These are phyloP conservation scores for Cynaeus angustus DNA, from an alignment of 2,888 invertebrate species.

Conservation along the genomic window DNA sequence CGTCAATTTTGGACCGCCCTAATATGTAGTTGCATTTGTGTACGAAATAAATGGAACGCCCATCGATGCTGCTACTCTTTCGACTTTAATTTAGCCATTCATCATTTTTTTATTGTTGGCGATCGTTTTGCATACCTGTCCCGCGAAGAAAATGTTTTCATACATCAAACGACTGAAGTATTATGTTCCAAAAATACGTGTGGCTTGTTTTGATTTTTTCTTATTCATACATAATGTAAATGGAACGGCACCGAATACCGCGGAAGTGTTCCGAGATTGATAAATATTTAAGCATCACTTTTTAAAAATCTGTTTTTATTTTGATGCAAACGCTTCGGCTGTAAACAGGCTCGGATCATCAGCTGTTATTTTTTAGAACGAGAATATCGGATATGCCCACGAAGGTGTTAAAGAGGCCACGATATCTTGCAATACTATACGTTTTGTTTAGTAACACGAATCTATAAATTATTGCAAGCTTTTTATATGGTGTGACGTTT, in stretches of 20 bases:
- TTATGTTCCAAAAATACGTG: neutral
- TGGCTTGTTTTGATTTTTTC: neutral
- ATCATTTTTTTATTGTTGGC: neutral
- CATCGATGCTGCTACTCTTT: constrained; percentile 3
- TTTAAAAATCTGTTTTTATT: no score
- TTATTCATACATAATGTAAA: no score
- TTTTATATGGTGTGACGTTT: constrained; percentile 1
- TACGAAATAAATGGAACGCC: constrained; percentile 1
- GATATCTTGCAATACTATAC: neutral
- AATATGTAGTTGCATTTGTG: constrained; percentile 11
- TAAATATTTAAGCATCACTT: no score
- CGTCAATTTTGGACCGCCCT: constrained; percentile 13
- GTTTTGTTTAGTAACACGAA: constrained; percentile 4
- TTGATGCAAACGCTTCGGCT: no score
- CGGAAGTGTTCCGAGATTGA: no score
- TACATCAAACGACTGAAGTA: neutral
- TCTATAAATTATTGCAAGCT: constrained; percentile 11
- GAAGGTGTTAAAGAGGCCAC: neutral
- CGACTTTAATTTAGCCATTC: constrained; percentile 7
- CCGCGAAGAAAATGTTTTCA: neutral
- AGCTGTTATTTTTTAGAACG: no score
- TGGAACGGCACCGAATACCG: no score
- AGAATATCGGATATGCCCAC: no score
- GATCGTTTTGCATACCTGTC: constrained; percentile 1
- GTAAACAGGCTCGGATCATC: no score